Base-by-base conservation (phyloP, 2,797 vertebrate genomes). In the Macropus fuliginosus region DNA sequence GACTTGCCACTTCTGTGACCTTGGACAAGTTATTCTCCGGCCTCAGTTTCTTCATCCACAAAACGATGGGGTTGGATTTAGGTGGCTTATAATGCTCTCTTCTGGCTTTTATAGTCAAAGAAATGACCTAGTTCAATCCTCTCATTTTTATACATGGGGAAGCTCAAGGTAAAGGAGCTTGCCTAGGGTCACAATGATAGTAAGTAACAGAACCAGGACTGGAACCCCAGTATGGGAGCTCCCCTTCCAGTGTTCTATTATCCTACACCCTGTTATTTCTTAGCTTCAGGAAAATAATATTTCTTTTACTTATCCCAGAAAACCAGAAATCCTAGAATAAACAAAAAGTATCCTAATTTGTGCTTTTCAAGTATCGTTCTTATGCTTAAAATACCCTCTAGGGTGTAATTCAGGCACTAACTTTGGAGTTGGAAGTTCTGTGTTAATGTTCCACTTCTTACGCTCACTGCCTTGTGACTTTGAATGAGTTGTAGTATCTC, bases 241-340 rank as follows among this genome's bases (percentile, higher is more conserved):
- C 50, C 40, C 28, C 12, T 55, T 14, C 14, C 31, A 21, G 29
- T 34, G 14, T 0, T 50, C 21, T 57, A 92, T 31, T 0, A 34
- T 13, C 46, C 81, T 93, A 46, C 1, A 24, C 4, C n/a, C 1
- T 81, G n/a, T 81, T 81, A 81, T 81, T 81, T 81, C n/a, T 74
- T 40, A 34, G 21, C n/a, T 95, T 94, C 94, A 91, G 93, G 55
- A 92, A 94, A 62, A 55, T 8, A 46, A 56, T 91, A 11, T 54
- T 55, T 93, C 90, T 50, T 93, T 90, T 27, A 55, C 59, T 90
- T 95, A 55, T 96, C 96, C 93, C 40, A 91, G 95, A 94, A 95
- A 97, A 74, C 34, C 55, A 52, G 12, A 52, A 3, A 46, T 92
- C 56, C 14, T 11, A 46, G 28, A 0, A n/a, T n/a, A 50, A 94